These are phyloP conservation scores for Eciton burchellii DNA, from an alignment of 1,140 invertebrate species.

Conservation along the genomic window DNA sequence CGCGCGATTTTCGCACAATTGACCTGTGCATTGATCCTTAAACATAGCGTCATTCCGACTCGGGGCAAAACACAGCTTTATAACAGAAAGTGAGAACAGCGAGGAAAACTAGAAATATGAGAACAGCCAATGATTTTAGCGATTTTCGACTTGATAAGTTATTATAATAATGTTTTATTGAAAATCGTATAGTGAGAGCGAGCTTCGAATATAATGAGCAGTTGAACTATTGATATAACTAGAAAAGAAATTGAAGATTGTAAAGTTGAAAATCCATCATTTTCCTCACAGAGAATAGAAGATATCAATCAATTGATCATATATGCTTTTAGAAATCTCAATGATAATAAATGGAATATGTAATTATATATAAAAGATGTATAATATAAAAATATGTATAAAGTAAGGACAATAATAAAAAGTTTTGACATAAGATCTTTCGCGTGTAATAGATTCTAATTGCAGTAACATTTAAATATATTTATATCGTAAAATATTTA, in stretches of 20 bases:
- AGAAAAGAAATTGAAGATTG: constrained; percentile 29
- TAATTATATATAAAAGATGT: neutral
- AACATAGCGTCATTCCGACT: neutral
- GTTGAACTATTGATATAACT: constrained; percentile 29
- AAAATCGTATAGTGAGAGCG: constrained; percentile 41
- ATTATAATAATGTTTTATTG: neutral
- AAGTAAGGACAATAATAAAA: neutral
- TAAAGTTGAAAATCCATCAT: constrained; percentile 13
- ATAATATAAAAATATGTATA: neutral
- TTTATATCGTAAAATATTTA: too few relatives aligned
- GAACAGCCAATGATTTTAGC: constrained; percentile 1
- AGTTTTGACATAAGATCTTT: neutral
- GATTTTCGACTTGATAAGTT: neutral
- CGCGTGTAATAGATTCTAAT: neutral
- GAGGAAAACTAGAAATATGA: neutral
- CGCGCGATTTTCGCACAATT: constrained; percentile 35
- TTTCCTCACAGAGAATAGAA: constrained; percentile 1
- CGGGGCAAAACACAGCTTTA: neutral
- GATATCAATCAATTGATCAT: neutral
- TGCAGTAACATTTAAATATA: neutral
- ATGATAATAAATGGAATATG: neutral
- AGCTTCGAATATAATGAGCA: constrained; percentile 18
- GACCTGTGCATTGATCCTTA: neutral
- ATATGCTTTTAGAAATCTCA: constrained; percentile 1
- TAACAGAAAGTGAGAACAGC: neutral